Evolutionary conservation across 2,888 invertebrate species (phyloP), one percentile per base, ranked within the genome.

Genomic region (Acleris sparsana): DNA sequence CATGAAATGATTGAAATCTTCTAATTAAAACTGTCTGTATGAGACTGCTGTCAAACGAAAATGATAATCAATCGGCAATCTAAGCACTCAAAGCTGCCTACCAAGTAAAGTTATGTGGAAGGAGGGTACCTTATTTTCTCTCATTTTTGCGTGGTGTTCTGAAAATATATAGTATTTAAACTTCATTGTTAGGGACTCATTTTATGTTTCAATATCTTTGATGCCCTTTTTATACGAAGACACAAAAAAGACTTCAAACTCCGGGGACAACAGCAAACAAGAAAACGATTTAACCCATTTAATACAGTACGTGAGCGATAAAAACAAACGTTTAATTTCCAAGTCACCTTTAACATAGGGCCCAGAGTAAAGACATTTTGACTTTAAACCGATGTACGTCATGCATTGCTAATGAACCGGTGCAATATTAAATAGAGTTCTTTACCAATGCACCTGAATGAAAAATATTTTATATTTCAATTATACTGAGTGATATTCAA

Each of bases 341-440:
- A 70, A 65, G 70, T 69, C 72, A 62, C 71, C 71, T 70, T 68
- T 63, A 46, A 59, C 61, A 53, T 62, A 51, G 69, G 63, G 66
- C 63, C 56, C 61, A 64, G 67, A 71, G 74, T 73, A 68, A 72
- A 75, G 73, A 71, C 73, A 68, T 72, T 62, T 52, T 67, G 70
- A 68, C 61, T 72, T 72, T 73, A 71, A 71, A 73, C 68, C 70
- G 64, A 72, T 74, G 75, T 73, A 72, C 66, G 67, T 67, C 68
- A 74, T 72, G 63, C 71, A 70, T 68, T 70, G 70, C 73, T 71
- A 74, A 77, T 73, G 75, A 72, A 39, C 62, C 74, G 67, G 69
- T 59, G 60, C 62, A 53, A 4, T 39, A 39, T 13, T 13, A 13
- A 58, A 46, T n/a, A 2, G 46, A 46, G 46, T n/a, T 7, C 17